Evolutionary conservation across 2,888 invertebrate genomes (phyloP), one percentile per base, ranked within the genome.

Genomic region (Drosophila algonquin): DNA sequence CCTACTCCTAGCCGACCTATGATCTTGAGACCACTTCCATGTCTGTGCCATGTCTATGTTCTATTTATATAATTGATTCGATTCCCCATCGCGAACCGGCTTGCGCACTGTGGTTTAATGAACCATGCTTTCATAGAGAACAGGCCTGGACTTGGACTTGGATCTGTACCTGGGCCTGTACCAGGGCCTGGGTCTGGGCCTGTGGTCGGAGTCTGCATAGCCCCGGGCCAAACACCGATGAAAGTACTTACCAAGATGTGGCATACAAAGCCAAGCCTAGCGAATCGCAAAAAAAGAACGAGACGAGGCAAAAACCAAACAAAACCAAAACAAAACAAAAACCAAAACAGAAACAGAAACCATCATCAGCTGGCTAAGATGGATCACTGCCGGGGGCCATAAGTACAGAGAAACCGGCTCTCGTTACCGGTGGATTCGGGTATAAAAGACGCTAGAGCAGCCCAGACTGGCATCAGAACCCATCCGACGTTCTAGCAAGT

Each of bases 31-130:
- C 67, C 70, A 64, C 79, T 87, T 62, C 73, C 79, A 30, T 61
- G 68, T 75, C 75, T 57, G 61, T 75, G 57, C 57, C 57, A 53
- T 40, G 68, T 44, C 63, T 55, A 57, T 82, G 54, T 56, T 60
- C 73, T 67, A 68, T 65, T 68, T 68, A 50, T 63, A 76, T 76
- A 87, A 87, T 81, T 80, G 81, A 82, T 82, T 82, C 61, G 86
- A 88, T 86, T 74, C 63, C 55, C 64, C 55, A 58, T 10, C 51
- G 52, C 48, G 45, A 54, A 57, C 65, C 44, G 54, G 24, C 35
- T 14, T 35, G 35, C 5, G 35, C 35, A 12, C 64, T 73, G 50
- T 44, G 55, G 73, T 75, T 75, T 75, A 76, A 63, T 71, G 60
- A 76, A 76, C 75, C 75, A 72, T 63, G 76, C 81, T 76, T 76